phyloP scores from a whole-genome alignment of 2,888 invertebrate genomes.

The Conus canariensis region DNA sequence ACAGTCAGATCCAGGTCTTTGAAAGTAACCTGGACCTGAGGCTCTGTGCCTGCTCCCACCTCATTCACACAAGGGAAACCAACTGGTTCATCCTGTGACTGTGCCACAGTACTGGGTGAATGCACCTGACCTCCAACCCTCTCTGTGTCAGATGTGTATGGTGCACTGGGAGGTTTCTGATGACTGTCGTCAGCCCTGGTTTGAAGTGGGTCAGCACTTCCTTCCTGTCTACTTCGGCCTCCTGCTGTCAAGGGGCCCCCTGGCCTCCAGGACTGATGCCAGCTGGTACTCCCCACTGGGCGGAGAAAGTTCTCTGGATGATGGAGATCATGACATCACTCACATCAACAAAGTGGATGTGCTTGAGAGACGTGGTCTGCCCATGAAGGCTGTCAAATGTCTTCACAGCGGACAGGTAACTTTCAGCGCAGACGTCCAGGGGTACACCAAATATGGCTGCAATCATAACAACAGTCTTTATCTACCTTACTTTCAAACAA shows the following conservation, averaged over 20 bases:
- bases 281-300: background rate
- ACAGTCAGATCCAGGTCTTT: background rate
- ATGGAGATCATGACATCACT: constrained; percentile 36
- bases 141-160: background rate
- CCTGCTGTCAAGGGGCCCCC: background rate
- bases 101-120: background rate
- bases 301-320: constrained; percentile 30
- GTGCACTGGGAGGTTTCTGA: background rate
- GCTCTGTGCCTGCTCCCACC: no score
- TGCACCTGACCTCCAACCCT: background rate
- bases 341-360: constrained; percentile 44
- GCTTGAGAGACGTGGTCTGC: background rate
- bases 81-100: background rate
- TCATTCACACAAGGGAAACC: background rate
- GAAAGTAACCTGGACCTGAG: background rate
- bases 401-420: constrained; percentile 43
- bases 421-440: constrained; percentile 34
- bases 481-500: no score
- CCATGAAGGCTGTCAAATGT: constrained; percentile 25
- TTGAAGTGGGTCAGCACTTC: background rate
- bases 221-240: background rate
- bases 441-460: constrained; percentile 48
- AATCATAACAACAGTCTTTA: background rate
- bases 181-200: background rate
- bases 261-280: background rate